Base-by-base conservation (phyloP, 1,140 invertebrate species). In the Aleiodes sp. region DNA sequence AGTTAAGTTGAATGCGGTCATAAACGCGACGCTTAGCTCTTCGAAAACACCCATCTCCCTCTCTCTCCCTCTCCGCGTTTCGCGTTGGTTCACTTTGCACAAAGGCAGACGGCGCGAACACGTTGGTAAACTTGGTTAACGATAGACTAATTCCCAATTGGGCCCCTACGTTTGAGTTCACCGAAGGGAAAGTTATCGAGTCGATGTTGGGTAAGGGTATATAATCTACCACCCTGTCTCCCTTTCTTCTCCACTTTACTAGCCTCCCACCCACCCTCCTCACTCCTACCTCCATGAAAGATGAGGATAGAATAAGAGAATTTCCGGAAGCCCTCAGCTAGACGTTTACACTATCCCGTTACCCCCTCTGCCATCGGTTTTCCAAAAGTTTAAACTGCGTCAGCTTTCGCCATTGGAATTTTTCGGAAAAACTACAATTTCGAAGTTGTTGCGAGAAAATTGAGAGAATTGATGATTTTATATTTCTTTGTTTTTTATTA, bases 91-190 rank as follows among this genome's bases (percentile, higher is more conserved):
- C 56, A 39, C 33, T 39, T 41, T 62, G 37, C 46, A 71, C 65
- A 71, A 71, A 71, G 63, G 46, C 62, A 46, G 33, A 57, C 62
- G 70, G 75, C 75, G 71, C 66, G 64, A 80, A 74, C 78, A 76
- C 60, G 75, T 68, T 72, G 74, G 78, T 81, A 82, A 83, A 85
- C 78, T 83, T 82, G 71, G 77, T 82, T 84, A 84, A 84, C 81
- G 80, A 83, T 78, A 78, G 78, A 81, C 81, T 84, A 83, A 84
- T 84, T 83, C 80, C 79, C 80, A 75, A 77, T 81, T 79, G 76
- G 75, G 76, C 73, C 72, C 56, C 71, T 74, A 72, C 73, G 63
- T 69, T 73, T 52, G 61, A 77, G 75, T 75, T 76, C 73, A 75
- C 70, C 68, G 70, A 73, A 71, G 70, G 69, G 70, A 74, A 77